Base-by-base conservation (phyloP, 2,888 invertebrate species). In the Tenthredo livida region DNA sequence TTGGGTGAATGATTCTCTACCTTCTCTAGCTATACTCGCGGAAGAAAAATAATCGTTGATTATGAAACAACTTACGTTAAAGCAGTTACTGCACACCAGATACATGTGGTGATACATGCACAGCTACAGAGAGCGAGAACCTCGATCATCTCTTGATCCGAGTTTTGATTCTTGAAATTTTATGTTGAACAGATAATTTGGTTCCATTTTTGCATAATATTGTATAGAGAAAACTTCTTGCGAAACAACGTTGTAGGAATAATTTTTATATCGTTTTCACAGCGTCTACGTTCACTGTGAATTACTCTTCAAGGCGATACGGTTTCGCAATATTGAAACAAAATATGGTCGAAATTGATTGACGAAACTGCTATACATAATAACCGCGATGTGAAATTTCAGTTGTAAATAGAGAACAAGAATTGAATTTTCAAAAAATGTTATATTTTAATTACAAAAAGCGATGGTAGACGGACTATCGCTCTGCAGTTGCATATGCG, bases 401-500 rank as follows among this genome's bases (percentile, higher is more conserved):
- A 50, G 50, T 29, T 29, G 3, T 2, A n/a, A 54, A 54, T 54
- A n/a, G 7, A 54, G 10, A 6, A 6, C 29, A 7, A 40, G 40
- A 37, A 37, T 40, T 37, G 1, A 17, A 37, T 37, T n/a, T 0
- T 50, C 5, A 25, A 17, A 77, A 54, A 50, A n/a, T 77, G 75
- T 12, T 77, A 5, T 12, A 29, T 77, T 17, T 50, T 15, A 7
- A 25, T 50, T 50, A 37, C n/a, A 58, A 6, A 37, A 67, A 83
- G 82, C 43, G 2, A 91, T 91, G 90, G 88, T 91, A 72, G 90
- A 88, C 77, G 88, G 88, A 33, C 85, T 90, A 33, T 84, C 89
- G 2, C 84, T 89, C 61, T 91, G 89, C 87, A 90, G 91, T 78
- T 89, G 86, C 84, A 87, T 87, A 84, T 91, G 90, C 80, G 87